Conservation (phyloP, 1,140 invertebrate genomes). For the Camponotus floridanus region DNA sequence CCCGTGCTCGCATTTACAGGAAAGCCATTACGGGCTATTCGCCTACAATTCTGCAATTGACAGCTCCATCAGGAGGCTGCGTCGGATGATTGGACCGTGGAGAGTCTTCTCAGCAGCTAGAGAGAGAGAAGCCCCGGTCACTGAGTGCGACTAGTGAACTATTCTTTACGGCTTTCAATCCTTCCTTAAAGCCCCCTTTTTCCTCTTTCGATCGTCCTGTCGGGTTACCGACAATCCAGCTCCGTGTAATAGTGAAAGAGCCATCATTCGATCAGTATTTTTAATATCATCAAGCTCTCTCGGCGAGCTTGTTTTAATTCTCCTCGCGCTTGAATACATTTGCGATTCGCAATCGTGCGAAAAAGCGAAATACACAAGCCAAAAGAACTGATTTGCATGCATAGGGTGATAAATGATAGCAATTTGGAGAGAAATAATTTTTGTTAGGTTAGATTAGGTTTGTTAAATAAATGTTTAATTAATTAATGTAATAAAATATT, state of each 20-base stretch:
- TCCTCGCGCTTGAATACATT: not conserved
- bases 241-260: conserved; percentile 6
- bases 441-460: too few species aligned
- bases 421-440: too few species aligned
- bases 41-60: conserved; percentile 73
- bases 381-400: not conserved
- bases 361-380: not conserved
- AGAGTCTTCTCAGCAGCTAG: conserved; percentile 62
- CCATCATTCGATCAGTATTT: conserved; percentile 37
- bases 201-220: conserved; percentile 2
- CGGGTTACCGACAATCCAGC: conserved; percentile 13
- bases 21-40: conserved; percentile 74
- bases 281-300: conserved; percentile 4
- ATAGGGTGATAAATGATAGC: too few species aligned
- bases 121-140: conserved; percentile 36
- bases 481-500: too few species aligned
- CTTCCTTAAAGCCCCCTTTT: conserved; percentile 34
- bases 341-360: not conserved
- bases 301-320: not conserved
- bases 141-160: conserved; percentile 35
- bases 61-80: conserved; percentile 69
- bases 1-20: conserved; percentile 57
- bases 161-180: conserved; percentile 62
- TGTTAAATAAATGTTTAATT: too few species aligned
- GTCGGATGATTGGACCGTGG: conserved; percentile 69